These are phyloP conservation scores for Pteronura brasiliensis DNA, from an alignment of 2,113 vertebrate species.

Conservation along the genomic window DNA sequence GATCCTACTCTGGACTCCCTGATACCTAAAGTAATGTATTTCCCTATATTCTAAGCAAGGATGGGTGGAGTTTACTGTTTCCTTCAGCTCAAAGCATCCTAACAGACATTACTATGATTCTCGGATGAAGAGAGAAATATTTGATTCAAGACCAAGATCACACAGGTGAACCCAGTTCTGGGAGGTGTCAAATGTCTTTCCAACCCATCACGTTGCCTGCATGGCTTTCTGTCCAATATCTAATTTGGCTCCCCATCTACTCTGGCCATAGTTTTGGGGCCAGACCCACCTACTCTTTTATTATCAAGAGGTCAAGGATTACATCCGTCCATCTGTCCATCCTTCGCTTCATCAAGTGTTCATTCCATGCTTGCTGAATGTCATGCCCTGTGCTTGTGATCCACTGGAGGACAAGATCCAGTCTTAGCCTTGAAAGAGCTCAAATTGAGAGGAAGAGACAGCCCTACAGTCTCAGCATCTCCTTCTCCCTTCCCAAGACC, in stretches of 20 bases:
- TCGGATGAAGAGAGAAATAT: not conserved
- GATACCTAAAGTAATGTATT: not conserved
- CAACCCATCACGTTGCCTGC: not conserved
- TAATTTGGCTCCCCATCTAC: not conserved
- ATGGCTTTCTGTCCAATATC: not conserved
- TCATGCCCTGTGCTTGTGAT: not conserved
- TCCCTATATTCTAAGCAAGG: not conserved
- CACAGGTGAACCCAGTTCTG: not conserved
- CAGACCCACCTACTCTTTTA: not conserved
- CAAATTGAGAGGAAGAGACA: not conserved
- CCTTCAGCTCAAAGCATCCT: not conserved
- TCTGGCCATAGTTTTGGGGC: not conserved
- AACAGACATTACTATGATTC: not conserved
- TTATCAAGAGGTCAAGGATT: not conserved
- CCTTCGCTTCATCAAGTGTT: not conserved
- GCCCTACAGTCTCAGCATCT: not conserved
- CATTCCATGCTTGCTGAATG: not conserved
- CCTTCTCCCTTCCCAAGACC: not conserved
- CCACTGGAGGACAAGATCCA: no score
- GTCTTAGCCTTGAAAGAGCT: not conserved
- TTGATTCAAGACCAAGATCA: not conserved
- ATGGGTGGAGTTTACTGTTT: not conserved
- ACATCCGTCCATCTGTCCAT: not conserved
- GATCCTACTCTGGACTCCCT: not conserved
- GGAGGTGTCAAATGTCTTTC: not conserved